Percentiles rank a stretch among this genome's conserved stretches.
Conservation (phyloP, 2,888 invertebrate species). For the Cephus rjabovi region DNA sequence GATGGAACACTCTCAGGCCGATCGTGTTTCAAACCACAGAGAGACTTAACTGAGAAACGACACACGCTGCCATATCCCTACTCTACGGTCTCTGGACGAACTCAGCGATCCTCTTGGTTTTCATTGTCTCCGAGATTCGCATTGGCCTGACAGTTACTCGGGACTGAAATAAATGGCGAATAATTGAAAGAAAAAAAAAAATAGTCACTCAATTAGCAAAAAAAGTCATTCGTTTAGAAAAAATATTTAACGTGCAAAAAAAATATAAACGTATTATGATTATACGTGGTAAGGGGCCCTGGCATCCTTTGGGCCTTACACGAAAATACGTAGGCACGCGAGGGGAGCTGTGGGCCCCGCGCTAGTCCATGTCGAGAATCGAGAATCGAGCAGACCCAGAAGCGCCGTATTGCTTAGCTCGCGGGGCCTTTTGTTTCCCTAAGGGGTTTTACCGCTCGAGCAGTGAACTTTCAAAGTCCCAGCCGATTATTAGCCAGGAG, state of each 20-base stretch:
- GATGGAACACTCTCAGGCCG: slow-evolving; percentile 66
- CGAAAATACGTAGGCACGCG: background rate
- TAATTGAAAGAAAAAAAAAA: background rate
- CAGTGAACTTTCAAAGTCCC: slow-evolving; percentile 16
- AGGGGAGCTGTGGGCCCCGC: background rate
- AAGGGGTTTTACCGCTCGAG: slow-evolving; percentile 8
- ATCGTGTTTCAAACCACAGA: slow-evolving; percentile 67
- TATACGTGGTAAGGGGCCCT: background rate
- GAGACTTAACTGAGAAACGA: slow-evolving; percentile 55
- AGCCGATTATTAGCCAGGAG: slow-evolving; percentile 24
- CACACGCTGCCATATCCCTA: slow-evolving; percentile 39
- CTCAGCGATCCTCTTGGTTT: slow-evolving; percentile 21
- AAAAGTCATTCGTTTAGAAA: background rate
- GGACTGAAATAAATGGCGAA: background rate
- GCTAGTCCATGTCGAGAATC: slow-evolving; percentile 24
- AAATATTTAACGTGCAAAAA: too few relatives aligned
- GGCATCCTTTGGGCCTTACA: background rate
- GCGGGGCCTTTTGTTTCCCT: slow-evolving; percentile 31
- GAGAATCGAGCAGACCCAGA: slow-evolving; percentile 31
- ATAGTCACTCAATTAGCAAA: background rate
- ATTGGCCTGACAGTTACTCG: background rate
- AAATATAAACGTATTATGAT: background rate
- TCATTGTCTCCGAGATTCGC: slow-evolving; percentile 31
- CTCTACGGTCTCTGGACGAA: slow-evolving; percentile 22
- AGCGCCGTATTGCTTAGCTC: background rate